Base-by-base conservation (phyloP, 2,797 vertebrate species). In the Myripristis murdjan region DNA sequence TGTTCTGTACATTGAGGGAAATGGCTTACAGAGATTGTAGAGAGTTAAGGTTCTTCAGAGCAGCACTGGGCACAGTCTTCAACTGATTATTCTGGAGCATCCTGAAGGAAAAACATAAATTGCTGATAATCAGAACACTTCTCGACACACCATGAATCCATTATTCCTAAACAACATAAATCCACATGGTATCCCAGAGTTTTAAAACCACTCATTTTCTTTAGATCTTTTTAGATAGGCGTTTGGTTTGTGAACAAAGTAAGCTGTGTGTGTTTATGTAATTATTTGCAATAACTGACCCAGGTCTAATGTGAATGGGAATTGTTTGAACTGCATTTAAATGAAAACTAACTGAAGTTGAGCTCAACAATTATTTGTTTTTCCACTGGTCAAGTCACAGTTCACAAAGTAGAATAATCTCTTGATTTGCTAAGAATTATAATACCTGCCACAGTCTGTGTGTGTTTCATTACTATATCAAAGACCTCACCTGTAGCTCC, bases 31-130 rank as follows among this genome's bases (percentile, higher is more conserved):
- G 91, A 85, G 98, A 99, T 88, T 99, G 98, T 28, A 99, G 94
- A 69, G 95, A 90, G 0, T 94, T 94, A 44, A 99, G 95, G 87
- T 93, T 96, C 91, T 94, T 96, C 82, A 99, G 95, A 62, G 97
- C 96, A 48, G 94, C 94, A 58, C 96, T 96, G 57, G 98, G 98
- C 10, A 99, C 97, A 0, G 95, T 97, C 93, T 96, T 98, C 92
- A 99, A 91, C 85, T 99, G 97, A 85, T 99, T 99, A 86, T 99
- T 99, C 93, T 99, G 98, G 6, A 99, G 94, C 85, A 98, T 99
- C 87, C 98, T 99, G 83, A 60, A 46, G 55, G 51, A 12, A 59
- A 73, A 85, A 79, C 3, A 5, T 22, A 71, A 67, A 64, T 33
- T 28, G 2, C 10, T 57, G 2, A 65, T 60, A 68, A 68, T 6